These are phyloP conservation scores for Bombus superbus DNA, from an alignment of 1,140 invertebrate genomes.

Conservation along the genomic window DNA sequence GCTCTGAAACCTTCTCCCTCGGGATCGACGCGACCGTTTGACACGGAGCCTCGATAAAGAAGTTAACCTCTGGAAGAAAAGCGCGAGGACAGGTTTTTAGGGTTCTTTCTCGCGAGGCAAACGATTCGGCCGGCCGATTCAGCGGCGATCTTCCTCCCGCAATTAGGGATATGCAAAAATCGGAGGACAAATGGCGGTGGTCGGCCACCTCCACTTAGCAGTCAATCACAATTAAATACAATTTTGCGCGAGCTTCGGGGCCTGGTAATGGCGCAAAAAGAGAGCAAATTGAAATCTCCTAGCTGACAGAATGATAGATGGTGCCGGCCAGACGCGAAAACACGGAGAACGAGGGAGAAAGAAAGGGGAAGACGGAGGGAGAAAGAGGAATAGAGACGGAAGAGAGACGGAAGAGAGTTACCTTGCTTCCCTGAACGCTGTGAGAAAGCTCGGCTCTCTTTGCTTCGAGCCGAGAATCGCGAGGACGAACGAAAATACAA, in stretches of 20 bases:
- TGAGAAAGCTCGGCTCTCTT: slow-evolving; percentile 60
- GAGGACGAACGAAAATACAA: slow-evolving; percentile 51
- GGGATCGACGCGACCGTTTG: neutral
- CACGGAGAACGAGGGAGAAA: slow-evolving; percentile 46
- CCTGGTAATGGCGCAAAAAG: slow-evolving; percentile 79
- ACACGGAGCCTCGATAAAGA: neutral
- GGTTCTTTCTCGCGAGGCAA: too few relatives aligned
- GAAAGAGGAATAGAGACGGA: neutral
- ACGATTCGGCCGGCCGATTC: slow-evolving; percentile 12
- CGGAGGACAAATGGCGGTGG: slow-evolving; percentile 71
- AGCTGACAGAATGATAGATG: slow-evolving; percentile 82
- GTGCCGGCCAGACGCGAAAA: slow-evolving; percentile 64
- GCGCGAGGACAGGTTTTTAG: neutral
- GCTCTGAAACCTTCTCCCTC: too few relatives aligned
- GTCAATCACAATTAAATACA: slow-evolving; percentile 83
- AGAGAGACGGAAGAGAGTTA: neutral
- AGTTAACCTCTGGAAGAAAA: neutral
- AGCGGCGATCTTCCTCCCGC: slow-evolving; percentile 52
- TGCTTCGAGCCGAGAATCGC: slow-evolving; percentile 32
- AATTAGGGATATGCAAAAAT: slow-evolving; percentile 78
- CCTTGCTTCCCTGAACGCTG: slow-evolving; percentile 30
- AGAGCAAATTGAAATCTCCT: slow-evolving; percentile 82
- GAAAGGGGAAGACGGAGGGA: neutral
- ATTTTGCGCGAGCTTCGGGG: slow-evolving; percentile 77
- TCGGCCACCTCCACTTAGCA: slow-evolving; percentile 77